phyloP scores from a whole-genome alignment of 2,888 invertebrate species.

The Conus canariensis region DNA sequence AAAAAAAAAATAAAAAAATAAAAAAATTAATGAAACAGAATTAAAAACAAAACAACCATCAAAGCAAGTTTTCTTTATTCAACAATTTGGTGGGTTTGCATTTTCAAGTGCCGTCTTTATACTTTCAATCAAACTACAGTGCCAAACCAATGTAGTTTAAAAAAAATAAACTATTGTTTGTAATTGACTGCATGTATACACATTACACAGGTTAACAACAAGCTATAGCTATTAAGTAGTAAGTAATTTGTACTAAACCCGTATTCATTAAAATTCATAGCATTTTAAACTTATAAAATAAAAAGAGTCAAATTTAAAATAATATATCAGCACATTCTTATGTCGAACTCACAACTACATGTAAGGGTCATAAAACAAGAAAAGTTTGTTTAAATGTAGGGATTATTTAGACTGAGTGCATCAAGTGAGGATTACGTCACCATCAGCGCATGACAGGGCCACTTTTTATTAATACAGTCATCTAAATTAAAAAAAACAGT shows the following conservation, averaged over 20 bases:
- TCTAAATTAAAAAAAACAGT: too few relatives aligned
- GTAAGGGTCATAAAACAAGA: too few relatives aligned
- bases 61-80: too few relatives aligned
- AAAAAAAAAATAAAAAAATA: too few relatives aligned
- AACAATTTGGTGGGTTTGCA: neutral
- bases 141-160: neutral
- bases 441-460: too few relatives aligned
- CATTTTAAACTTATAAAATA: neutral
- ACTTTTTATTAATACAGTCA: too few relatives aligned
- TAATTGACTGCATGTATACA: conserved; percentile 2
- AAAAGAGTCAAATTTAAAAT: neutral
- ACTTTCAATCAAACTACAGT: neutral
- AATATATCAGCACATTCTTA: neutral
- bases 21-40: neutral
- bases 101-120: neutral
- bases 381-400: too few relatives aligned
- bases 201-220: neutral
- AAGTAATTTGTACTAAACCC: neutral
- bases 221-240: neutral
- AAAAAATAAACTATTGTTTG: neutral
- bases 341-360: too few relatives aligned
- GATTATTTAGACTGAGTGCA: too few relatives aligned
- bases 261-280: neutral
- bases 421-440: too few relatives aligned
- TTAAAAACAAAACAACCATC: neutral